Evolutionary conservation across 2,888 invertebrate species (phyloP), one percentile per base, ranked within the genome.

Genomic region (Dolichopus griseipennis): DNA sequence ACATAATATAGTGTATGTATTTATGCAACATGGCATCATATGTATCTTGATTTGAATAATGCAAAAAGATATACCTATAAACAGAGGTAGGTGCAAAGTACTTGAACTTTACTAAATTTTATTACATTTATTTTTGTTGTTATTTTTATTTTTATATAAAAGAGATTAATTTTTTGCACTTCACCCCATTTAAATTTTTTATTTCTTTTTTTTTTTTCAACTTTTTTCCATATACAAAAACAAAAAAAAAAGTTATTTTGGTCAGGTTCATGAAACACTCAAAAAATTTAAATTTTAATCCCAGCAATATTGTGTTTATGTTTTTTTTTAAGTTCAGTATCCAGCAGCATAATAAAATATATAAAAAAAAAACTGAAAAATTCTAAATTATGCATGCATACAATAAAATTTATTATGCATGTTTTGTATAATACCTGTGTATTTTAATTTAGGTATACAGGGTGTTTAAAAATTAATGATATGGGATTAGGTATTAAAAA

Each of bases 331-430:
- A 52, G 18, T 52, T 52, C 18, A 52, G 52, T 27, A 27, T 52
- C 15, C 52, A 52, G 52, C 15, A 52, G 15, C 52, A 52, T 18
- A 12, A n/a, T 43, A 3, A 43, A 15, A 43, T 3, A 12, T 3
- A 52, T 18, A 18, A 18, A 1, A 52, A n/a, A 9, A 52, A 52
- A 9, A n/a, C n/a, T n/a, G n/a, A 52, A 52, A 52, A 52, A 4
- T 52, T 52, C 27, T 52, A 52, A 52, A 52, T 52, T 52, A 52
- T 52, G 52, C 52, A 52, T 52, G 52, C 52, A 52, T 52, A 52
- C 41, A 41, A 41, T 41, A 41, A 41, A 37, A 41, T 9, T 41
- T 41, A 15, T 15, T 41, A 41, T 12, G 41, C 9, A 41, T 41
- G 41, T 12, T 9, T 41, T 41, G 9, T 41, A 12, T 12, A 9